A percentile compares a stretch with the other conserved stretches of the same genome.
Conservation (phyloP, 2,797 vertebrate species). For the Morus bassanus region DNA sequence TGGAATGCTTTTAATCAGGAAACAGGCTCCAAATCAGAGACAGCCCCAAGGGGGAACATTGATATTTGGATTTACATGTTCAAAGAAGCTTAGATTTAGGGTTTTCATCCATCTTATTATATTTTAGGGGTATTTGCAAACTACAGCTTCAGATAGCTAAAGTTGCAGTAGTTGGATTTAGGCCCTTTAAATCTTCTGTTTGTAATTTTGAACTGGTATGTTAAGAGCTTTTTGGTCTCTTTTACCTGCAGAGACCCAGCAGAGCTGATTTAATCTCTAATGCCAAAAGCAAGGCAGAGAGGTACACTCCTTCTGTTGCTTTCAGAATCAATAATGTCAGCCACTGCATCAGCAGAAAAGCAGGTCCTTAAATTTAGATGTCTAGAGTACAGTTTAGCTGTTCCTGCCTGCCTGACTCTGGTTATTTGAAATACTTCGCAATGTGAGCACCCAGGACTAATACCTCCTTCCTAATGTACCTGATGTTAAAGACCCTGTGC, state of each 20-base stretch:
- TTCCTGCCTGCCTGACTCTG: not conserved
- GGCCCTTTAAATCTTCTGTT: not conserved
- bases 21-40: not conserved
- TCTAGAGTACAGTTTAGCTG: slow-evolving; percentile 1
- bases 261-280: slow-evolving; percentile 19
- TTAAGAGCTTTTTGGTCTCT: not conserved
- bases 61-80: not conserved
- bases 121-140: not conserved
- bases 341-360: not conserved
- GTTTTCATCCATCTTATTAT: not conserved
- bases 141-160: not conserved
- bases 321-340: slow-evolving; percentile 17
- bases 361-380: slow-evolving; percentile 26
- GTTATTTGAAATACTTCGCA: not conserved
- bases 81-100: not conserved
- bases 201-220: not conserved
- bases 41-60: not conserved
- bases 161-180: not conserved
- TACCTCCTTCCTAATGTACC: not conserved
- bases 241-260: not conserved
- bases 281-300: slow-evolving; percentile 26
- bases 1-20: not conserved
- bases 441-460: not conserved
- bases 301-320: slow-evolving; percentile 11
- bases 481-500: not conserved